These are phyloP conservation scores for Haliclystus octoradiatus DNA, from an alignment of 30 jellyfish, hydroid and myxozoan species.

Conservation along the genomic window DNA sequence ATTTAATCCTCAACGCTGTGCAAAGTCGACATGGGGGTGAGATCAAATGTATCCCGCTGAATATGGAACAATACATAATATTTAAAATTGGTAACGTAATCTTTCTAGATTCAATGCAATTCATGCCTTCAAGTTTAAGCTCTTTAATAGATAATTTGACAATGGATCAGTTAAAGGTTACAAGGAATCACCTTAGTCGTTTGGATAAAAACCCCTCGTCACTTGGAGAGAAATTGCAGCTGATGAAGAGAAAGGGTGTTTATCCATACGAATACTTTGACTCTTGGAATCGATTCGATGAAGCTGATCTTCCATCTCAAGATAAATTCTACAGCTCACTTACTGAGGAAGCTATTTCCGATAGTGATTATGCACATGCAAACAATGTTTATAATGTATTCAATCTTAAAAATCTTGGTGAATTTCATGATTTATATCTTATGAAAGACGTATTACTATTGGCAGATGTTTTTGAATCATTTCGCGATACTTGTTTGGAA, in stretches of 20 bases:
- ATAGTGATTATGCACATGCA: constrained; percentile 32
- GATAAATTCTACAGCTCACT: constrained; percentile 12
- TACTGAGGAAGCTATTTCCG: constrained; percentile 11
- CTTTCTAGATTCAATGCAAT: constrained; percentile 19
- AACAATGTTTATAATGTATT: constrained; percentile 12
- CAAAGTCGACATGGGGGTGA: constrained; percentile 6
- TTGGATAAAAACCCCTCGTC: background rate
- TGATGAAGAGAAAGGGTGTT: constrained; percentile 43
- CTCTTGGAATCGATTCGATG: constrained; percentile 8
- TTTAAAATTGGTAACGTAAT: constrained; percentile 12
- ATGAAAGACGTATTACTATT: constrained; percentile 21
- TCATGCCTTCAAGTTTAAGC: constrained; percentile 27
- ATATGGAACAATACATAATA: constrained; percentile 28
- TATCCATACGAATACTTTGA: constrained; percentile 58
- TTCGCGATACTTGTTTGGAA: background rate
- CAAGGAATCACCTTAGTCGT: background rate
- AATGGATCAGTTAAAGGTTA: constrained; percentile 4
- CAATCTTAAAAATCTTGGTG: constrained; percentile 8
- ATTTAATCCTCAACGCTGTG: constrained; percentile 24
- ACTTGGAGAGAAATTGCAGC: background rate
- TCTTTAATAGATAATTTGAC: constrained; percentile 11
- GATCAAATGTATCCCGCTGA: constrained; percentile 12
- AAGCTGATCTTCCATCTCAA: constrained; percentile 23
- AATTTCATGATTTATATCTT: constrained; percentile 22
- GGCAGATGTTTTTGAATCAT: background rate